Evolutionary conservation across 2,113 vertebrate species (phyloP).

Genomic region (Gymnarchus niloticus): DNA sequence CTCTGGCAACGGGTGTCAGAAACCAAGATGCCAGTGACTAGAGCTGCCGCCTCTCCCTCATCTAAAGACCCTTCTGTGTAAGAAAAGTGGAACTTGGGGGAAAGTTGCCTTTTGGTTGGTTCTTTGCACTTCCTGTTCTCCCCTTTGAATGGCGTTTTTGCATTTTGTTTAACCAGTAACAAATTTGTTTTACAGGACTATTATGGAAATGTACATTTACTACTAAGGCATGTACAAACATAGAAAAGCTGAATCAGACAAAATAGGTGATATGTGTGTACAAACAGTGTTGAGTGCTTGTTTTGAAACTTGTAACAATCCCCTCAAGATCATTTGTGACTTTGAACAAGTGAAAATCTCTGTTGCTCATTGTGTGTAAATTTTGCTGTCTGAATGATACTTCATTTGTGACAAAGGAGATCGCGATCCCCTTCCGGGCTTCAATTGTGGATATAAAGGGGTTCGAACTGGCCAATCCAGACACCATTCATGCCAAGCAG

Average conservation of each 20-base stretch:
- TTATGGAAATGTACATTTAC: too few relatives aligned
- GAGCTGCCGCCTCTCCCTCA: slow-evolving; percentile 41
- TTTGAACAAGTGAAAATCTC: background rate
- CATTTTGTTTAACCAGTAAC: background rate
- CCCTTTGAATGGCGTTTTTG: too few relatives aligned
- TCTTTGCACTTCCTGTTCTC: background rate
- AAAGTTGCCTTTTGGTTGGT: background rate
- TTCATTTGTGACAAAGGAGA: too few relatives aligned
- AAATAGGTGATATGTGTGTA: too few relatives aligned
- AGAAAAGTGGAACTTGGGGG: background rate
- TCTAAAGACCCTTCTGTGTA: slow-evolving; percentile 38
- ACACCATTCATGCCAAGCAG: background rate
- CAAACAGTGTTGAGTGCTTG: too few relatives aligned
- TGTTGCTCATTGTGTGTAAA: background rate
- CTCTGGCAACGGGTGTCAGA: slow-evolving; percentile 57
- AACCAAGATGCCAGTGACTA: slow-evolving; percentile 47
- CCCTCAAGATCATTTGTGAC: background rate
- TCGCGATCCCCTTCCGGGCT: background rate
- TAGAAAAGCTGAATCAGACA: too few relatives aligned
- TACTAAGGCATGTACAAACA: too few relatives aligned
- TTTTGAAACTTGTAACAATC: background rate
- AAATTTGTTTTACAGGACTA: background rate
- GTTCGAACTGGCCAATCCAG: background rate
- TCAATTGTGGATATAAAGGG: background rate
- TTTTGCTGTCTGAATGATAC: too few relatives aligned